These are phyloP conservation scores for Penaeus indicus DNA, from an alignment of 1,140 invertebrate species.

Conservation along the genomic window DNA sequence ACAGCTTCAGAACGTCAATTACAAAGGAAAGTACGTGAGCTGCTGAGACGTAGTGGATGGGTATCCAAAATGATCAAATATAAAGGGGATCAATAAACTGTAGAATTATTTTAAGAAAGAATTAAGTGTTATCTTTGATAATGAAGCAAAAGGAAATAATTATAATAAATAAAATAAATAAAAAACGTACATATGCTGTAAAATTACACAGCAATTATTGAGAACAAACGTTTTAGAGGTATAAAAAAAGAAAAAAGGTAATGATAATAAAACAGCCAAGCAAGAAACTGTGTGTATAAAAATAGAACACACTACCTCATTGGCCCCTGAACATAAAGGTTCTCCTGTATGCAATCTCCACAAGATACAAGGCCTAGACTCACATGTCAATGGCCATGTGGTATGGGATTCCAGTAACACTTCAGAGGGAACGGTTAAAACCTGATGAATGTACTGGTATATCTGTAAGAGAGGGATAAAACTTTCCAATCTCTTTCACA, in stretches of 20 bases:
- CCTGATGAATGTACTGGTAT: conserved; percentile 99
- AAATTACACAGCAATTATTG: too few relatives aligned
- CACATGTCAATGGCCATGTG: conserved; percentile 98
- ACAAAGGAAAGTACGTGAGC: neutral
- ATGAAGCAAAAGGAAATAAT: too few relatives aligned
- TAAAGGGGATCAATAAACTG: too few relatives aligned
- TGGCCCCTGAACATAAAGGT: conserved; percentile 96
- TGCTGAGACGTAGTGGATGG: too few relatives aligned
- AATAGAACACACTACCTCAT: conserved; percentile 79
- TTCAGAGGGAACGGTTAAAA: conserved; percentile 99
- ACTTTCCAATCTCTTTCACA: neutral
- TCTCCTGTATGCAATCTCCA: conserved; percentile 99
- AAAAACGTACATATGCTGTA: too few relatives aligned
- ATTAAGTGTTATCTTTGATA: too few relatives aligned
- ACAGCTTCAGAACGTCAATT: conserved; percentile 36
- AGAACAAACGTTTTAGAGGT: too few relatives aligned
- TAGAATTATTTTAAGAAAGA: too few relatives aligned
- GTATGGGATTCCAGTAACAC: conserved; percentile 92
- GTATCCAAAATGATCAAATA: too few relatives aligned
- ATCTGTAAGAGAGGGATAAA: conserved; percentile 79
- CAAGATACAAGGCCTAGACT: conserved; percentile 98
- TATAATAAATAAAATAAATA: too few relatives aligned
- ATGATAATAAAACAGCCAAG: neutral
- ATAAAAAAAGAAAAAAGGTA: neutral
- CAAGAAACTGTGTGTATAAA: neutral